Percentiles rank a stretch among this genome's conserved stretches.
Evolutionary conservation across 2,797 vertebrate genomes (phyloP).

Genomic region (Sciurus carolinensis): DNA sequence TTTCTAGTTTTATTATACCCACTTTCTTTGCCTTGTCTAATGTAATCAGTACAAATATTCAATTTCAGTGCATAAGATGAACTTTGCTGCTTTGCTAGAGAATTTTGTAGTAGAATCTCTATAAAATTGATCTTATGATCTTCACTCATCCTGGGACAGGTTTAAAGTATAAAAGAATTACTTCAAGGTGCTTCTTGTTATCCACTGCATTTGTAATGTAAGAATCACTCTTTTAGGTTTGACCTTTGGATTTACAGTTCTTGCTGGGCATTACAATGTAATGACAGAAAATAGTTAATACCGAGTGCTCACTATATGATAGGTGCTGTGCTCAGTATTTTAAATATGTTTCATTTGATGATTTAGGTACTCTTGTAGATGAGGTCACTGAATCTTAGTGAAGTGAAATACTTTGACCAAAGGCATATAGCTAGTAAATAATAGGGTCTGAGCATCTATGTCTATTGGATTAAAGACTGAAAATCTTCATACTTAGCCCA

Average conservation of each 20-base stretch:
- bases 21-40: neutral
- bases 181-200: neutral
- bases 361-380: neutral
- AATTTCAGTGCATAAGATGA: neutral
- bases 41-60: neutral
- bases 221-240: neutral
- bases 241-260: neutral
- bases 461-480: neutral
- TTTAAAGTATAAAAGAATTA: neutral
- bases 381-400: neutral
- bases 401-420: neutral
- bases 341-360: neutral
- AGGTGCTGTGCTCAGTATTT: neutral
- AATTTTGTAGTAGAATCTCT: conserved; percentile 14
- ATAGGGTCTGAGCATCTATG: neutral
- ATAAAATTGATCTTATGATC: conserved; percentile 40
- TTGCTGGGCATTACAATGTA: neutral
- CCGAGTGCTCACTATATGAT: neutral
- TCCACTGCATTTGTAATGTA: neutral
- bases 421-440: neutral
- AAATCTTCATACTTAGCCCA: neutral
- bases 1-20: neutral
- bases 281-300: neutral
- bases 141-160: neutral
- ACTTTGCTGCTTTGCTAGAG: neutral